Conservation (phyloP, 2,888 invertebrate species). For the Epistrophe eligans region DNA sequence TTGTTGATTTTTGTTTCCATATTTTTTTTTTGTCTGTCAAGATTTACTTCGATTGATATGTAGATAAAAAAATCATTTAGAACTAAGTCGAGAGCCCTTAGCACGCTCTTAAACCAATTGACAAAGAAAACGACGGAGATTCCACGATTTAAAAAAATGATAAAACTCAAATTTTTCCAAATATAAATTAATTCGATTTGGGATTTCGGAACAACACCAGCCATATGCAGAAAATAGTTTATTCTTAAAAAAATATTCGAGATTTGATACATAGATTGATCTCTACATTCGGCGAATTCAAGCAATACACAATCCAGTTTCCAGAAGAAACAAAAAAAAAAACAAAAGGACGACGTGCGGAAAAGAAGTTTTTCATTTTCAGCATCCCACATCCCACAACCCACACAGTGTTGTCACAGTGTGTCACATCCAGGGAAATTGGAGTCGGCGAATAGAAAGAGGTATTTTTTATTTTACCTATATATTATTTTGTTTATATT, state of each 20-base stretch:
- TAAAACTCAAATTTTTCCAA: too few relatives aligned
- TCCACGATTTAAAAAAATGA: background rate
- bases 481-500: background rate
- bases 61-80: background rate
- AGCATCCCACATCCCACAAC: background rate
- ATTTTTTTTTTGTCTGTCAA: background rate
- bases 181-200: too few relatives aligned
- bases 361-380: constrained; percentile 6
- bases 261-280: background rate
- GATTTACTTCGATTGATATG: background rate
- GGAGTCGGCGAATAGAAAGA: background rate
- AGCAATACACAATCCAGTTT: background rate
- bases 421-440: background rate
- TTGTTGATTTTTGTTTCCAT: background rate
- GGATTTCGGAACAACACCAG: background rate
- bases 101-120: background rate
- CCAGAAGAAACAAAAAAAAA: background rate
- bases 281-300: background rate
- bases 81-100: background rate
- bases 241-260: background rate
- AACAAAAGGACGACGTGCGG: background rate
- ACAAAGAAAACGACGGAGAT: background rate
- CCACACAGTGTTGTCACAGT: background rate
- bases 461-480: background rate
- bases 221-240: background rate